Evolutionary conservation across 2,888 invertebrate genomes (phyloP), one percentile per base, ranked within the genome.

Genomic region (Leptinotarsa tumamoca): DNA sequence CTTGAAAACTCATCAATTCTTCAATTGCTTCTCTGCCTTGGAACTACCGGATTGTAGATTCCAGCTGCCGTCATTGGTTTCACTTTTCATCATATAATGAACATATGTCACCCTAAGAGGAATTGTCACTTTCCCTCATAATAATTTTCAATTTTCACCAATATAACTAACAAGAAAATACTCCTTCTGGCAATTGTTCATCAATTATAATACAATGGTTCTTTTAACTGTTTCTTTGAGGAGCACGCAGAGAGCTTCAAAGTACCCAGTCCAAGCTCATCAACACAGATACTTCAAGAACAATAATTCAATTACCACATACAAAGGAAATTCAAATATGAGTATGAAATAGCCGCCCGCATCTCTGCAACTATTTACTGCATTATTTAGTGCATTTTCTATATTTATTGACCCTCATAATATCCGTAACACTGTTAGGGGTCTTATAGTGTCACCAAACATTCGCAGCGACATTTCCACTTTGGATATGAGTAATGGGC

Each of bases 291-390:
- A 43, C 15, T 43, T 63, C 63, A 63, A 63, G 63, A 63, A 63
- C 63, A 63, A 63, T 33, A 43, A n/a, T n/a, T 43, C 63, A 27
- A 63, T 63, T 63, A 63, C 21, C 27, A 43, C 17, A n/a, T 43
- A 69, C 67, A 51, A 70, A 21, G 13, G 23, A 21, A 51, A 61
- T 70, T 58, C 58, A 70, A 58, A 58, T 49, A 14, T 10, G 15
- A 54, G 56, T 56, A 69, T 70, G 58, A 58, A 73, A 73, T 73
- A 61, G 68, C 61, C 61, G 68, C 73, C 73, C 73, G 68, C 68
- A 73, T 73, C 73, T 63, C 13, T 21, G 33, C 2, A 33, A 5
- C 63, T n/a, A 63, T 63, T 63, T 43, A 58, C 18, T 14, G 0
- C 23, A 18, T 58, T 58, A 63, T 63, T 63, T n/a, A 61, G 18